A percentile compares a stretch with the other conserved stretches of the same genome.
phyloP scores from a whole-genome alignment of 2,113 vertebrate species.

The Psilopsiagon aymara region DNA sequence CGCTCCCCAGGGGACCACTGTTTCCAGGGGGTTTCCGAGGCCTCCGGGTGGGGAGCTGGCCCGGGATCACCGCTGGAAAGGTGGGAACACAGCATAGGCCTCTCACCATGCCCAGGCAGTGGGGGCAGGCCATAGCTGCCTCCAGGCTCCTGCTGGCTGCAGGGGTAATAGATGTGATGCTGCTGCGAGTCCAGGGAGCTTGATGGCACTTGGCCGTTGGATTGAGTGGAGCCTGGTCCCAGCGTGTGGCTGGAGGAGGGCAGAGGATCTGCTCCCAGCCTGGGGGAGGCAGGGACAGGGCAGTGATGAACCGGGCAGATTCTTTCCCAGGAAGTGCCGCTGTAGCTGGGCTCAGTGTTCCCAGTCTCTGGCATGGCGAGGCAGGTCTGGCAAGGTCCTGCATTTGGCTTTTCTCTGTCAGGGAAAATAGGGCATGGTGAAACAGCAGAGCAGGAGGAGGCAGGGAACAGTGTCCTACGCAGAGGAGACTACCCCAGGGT shows the following conservation, averaged over 20 bases:
- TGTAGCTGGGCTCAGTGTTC: slow-evolving; percentile 67
- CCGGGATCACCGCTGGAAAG: slow-evolving; percentile 71
- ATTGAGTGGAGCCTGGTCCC: slow-evolving; percentile 63
- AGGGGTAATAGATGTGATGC: slow-evolving; percentile 54
- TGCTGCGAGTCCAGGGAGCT: slow-evolving; percentile 62
- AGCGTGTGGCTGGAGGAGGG: slow-evolving; percentile 55
- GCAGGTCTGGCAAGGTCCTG: slow-evolving; percentile 61
- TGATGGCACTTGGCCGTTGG: slow-evolving; percentile 66
- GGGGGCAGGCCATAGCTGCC: slow-evolving; percentile 60
- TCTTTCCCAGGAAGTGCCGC: slow-evolving; percentile 59
- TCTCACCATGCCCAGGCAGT: slow-evolving; percentile 68
- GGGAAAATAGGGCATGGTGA: neutral
- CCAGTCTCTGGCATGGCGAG: slow-evolving; percentile 59
- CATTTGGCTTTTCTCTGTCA: slow-evolving; percentile 55
- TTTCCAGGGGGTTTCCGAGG: slow-evolving; percentile 78
- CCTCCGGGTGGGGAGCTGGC: slow-evolving; percentile 69
- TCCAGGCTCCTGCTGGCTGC: slow-evolving; percentile 67
- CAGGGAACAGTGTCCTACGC: neutral
- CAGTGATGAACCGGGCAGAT: slow-evolving; percentile 78
- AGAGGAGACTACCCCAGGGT: neutral
- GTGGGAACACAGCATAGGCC: slow-evolving; percentile 72
- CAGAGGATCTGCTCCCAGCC: slow-evolving; percentile 11
- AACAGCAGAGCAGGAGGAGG: neutral
- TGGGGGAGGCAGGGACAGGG: slow-evolving; percentile 69
- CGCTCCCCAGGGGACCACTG: slow-evolving; percentile 80